Base-by-base conservation (phyloP, 2,797 vertebrate species). In the Labroides dimidiatus region DNA sequence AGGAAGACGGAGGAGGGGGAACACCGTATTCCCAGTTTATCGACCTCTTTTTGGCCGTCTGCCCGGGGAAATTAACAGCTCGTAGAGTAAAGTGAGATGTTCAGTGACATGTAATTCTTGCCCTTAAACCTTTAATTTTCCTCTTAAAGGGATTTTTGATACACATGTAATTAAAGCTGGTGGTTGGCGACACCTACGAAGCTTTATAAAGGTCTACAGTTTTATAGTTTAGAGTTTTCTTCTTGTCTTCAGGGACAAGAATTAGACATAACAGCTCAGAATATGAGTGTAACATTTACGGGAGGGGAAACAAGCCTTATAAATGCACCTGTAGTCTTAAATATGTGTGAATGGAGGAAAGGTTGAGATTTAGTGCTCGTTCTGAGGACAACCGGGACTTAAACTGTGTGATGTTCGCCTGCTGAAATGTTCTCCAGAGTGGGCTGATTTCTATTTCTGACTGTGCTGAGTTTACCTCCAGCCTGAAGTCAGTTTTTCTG, bases 61-160 rank as follows among this genome's bases (percentile, higher is more conserved):
- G 86, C 79, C 84, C 44, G 1, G 50, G 52, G 55, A 84, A 82
- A 81, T 87, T 41, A 88, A 55, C 74, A 54, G 52, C 66, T 87
- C 72, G 20, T 54, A 7, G 30, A 80, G 55, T 59, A 54, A 64
- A 81, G 65, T 61, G 42, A 50, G 52, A 75, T 30, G 17, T 43
- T 30, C 36, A 15, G 10, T 37, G 33, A 65, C 69, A 59, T 36
- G 14, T 54, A 47, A 2, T 43, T 68, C 54, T 23, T 30, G 13
- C 60, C 44, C 59, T 49, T 24, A 80, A 76, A 78, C 30, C 33
- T 70, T 69, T 55, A 61, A 24, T 66, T 55, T 27, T 71, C 51
- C 42, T 9, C 1, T 74, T 64, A 11, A 60, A 52, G 72, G 52
- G 2, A 15, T 45, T 69, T 59, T 54, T 2, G 4, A 64, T 30